Conservation (phyloP, 2,113 vertebrate genomes). For the Esox niger region DNA sequence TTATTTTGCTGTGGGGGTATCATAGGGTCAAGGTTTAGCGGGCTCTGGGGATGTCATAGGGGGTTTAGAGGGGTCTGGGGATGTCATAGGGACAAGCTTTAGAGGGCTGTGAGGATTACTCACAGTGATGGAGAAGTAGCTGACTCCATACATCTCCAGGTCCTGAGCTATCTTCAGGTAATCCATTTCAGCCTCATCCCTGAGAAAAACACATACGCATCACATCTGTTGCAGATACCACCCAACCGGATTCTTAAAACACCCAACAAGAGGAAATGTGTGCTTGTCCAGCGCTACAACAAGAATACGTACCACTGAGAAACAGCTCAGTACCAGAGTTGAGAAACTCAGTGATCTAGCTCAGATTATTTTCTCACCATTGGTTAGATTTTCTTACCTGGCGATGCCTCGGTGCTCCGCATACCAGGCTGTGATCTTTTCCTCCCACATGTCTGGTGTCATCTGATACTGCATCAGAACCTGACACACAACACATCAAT, state of each 20-base stretch:
- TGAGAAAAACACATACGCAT: constrained; percentile 46
- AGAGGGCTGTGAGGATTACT: constrained; percentile 51
- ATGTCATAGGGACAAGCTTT: background rate
- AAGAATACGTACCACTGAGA: too few relatives aligned
- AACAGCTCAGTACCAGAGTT: too few relatives aligned
- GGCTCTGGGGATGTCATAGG: too few relatives aligned
- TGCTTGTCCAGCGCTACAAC: too few relatives aligned
- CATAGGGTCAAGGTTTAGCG: background rate
- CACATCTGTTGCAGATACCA: background rate
- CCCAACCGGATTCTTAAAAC: too few relatives aligned
- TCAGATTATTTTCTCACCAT: too few relatives aligned
- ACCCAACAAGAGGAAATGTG: too few relatives aligned
- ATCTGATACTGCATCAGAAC: constrained; percentile 94
- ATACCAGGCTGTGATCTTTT: constrained; percentile 93
- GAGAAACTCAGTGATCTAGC: too few relatives aligned
- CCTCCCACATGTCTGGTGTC: constrained; percentile 95
- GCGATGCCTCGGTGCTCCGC: constrained; percentile 89
- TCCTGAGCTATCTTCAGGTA: constrained; percentile 93
- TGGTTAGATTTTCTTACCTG: constrained; percentile 72
- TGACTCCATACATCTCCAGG: constrained; percentile 92
- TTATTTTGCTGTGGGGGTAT: constrained; percentile 81
- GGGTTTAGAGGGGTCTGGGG: too few relatives aligned
- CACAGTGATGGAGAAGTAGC: constrained; percentile 89
- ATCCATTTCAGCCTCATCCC: constrained; percentile 92
- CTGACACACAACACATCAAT: constrained; percentile 53